These are phyloP conservation scores for Acheta domesticus DNA, from an alignment of 2,888 invertebrate genomes.

Conservation along the genomic window DNA sequence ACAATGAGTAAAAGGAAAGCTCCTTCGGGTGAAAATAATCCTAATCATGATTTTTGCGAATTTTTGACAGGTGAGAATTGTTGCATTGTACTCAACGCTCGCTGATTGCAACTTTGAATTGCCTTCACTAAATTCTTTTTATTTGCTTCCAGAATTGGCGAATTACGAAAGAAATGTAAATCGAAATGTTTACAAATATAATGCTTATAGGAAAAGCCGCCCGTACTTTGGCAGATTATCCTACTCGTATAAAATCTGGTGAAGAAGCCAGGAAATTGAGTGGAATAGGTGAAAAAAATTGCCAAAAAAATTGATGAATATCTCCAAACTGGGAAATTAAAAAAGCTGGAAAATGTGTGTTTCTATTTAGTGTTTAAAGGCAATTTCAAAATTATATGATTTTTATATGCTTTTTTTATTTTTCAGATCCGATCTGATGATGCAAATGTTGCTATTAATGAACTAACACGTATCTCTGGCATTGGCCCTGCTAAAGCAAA, in stretches of 20 bases:
- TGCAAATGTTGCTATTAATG: conserved; percentile 61
- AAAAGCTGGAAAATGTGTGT: conserved; percentile 66
- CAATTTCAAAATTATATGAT: too few species aligned
- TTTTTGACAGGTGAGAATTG: conserved; percentile 53
- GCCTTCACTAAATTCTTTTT: conserved; percentile 23
- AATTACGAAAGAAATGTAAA: conserved; percentile 75
- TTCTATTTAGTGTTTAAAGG: too few species aligned
- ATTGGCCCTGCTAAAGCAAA: conserved; percentile 79
- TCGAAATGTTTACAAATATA: conserved; percentile 70
- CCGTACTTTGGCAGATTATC: conserved; percentile 59
- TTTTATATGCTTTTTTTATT: neutral
- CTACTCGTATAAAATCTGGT: conserved; percentile 62
- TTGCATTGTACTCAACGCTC: neutral
- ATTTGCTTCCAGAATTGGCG: conserved; percentile 60
- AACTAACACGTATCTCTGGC: conserved; percentile 67
- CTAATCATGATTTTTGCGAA: conserved; percentile 61
- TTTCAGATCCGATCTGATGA: conserved; percentile 65
- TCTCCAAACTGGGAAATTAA: conserved; percentile 68
- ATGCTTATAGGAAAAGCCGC: conserved; percentile 73
- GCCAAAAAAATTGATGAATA: conserved; percentile 77
- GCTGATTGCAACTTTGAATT: neutral
- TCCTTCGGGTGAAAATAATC: conserved; percentile 52
- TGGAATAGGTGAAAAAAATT: conserved; percentile 75
- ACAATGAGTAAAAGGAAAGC: conserved; percentile 62
- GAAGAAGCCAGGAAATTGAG: conserved; percentile 68